Conservation (phyloP, 35 echinoderm and acorn worm species). For the Ophioderma brevispina region DNA sequence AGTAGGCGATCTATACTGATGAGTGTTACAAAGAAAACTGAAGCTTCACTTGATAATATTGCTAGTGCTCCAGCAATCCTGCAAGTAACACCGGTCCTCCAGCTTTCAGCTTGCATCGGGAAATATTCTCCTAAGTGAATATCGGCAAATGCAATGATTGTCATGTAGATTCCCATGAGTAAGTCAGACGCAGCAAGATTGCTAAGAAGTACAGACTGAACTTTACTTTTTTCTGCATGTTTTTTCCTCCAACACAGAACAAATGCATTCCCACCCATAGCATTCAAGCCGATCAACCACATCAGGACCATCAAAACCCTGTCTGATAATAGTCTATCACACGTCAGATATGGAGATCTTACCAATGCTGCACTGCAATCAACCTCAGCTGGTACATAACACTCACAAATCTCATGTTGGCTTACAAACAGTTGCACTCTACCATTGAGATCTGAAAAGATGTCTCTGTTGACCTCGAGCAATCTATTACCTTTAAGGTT, state of each 20-base stretch:
- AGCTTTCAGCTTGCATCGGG: constrained; percentile 13
- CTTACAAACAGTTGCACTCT: too few relatives aligned
- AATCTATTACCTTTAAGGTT: too few relatives aligned
- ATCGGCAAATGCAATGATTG: constrained; percentile 49
- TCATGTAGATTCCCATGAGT: constrained; percentile 68
- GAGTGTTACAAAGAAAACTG: constrained; percentile 45
- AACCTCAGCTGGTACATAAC: too few relatives aligned
- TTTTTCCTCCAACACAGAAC: constrained; percentile 38
- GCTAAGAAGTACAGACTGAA: constrained; percentile 17
- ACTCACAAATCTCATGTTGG: too few relatives aligned
- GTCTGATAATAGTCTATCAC: too few relatives aligned
- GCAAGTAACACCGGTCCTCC: constrained; percentile 42
- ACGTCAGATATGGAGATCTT: too few relatives aligned
- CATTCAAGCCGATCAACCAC: constrained; percentile 47
- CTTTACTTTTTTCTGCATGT: neutral
- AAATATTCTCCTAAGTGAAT: constrained; percentile 40
- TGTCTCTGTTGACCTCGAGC: too few relatives aligned
- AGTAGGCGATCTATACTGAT: constrained; percentile 62
- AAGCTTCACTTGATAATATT: constrained; percentile 66
- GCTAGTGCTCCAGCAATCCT: constrained; percentile 38
- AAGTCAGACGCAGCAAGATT: constrained; percentile 59
- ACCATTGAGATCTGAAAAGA: too few relatives aligned
- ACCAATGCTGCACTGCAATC: too few relatives aligned
- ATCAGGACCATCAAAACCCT: neutral
- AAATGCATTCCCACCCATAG: constrained; percentile 49